A percentile compares a stretch with the other conserved stretches of the same genome.
Evolutionary conservation across 2,797 vertebrate genomes (phyloP).

Genomic region (Betta splendens): DNA sequence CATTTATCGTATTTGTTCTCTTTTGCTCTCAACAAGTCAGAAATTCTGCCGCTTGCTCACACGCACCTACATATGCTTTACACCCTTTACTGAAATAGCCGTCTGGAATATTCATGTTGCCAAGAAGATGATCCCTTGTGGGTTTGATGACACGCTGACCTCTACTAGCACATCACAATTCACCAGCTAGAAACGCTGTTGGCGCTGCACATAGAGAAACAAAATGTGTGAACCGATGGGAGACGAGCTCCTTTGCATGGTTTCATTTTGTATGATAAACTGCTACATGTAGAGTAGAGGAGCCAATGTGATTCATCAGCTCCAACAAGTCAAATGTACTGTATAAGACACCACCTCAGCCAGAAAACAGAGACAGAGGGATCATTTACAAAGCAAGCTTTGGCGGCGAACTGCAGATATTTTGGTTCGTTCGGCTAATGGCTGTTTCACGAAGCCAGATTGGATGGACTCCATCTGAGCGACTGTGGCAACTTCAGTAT

Average conservation of each 20-base stretch:
- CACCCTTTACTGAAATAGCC: not conserved
- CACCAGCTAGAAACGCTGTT: not conserved
- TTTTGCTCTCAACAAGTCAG: not conserved
- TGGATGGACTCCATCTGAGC: conserved; percentile 35
- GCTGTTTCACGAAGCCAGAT: conserved; percentile 31
- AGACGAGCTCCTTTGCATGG: not conserved
- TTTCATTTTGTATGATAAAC: conserved; percentile 33
- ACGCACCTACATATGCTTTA: not conserved
- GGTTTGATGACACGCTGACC: not conserved
- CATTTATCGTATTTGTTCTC: conserved; percentile 10
- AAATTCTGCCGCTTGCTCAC: not conserved
- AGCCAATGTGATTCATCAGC: conserved; percentile 44
- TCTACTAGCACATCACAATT: not conserved
- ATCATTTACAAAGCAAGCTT: conserved; percentile 25
- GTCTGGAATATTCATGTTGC: not conserved
- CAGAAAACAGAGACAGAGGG: conserved; percentile 19
- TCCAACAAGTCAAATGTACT: conserved; percentile 32
- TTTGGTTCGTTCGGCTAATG: conserved; percentile 34
- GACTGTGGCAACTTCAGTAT: conserved; percentile 15
- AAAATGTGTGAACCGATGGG: conserved; percentile 19
- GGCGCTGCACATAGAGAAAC: not conserved
- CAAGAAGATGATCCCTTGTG: not conserved
- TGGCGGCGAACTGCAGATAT: conserved; percentile 43
- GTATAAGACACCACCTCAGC: conserved; percentile 22
- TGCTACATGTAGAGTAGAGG: conserved; percentile 1